Evolutionary conservation across 2,888 invertebrate species (phyloP).

Genomic region (Laothoe populi): DNA sequence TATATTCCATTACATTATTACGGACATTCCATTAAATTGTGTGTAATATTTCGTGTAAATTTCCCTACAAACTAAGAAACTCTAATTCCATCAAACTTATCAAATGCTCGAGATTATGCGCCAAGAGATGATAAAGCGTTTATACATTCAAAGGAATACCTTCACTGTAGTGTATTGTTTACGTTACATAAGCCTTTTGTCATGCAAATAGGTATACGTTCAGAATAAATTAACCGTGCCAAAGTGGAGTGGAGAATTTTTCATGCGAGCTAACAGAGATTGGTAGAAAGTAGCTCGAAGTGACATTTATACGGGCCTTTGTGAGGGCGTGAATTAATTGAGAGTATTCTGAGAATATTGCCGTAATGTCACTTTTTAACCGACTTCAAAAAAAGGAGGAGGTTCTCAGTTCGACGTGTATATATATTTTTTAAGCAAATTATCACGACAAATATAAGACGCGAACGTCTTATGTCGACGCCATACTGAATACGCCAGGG

Average conservation of each 20-base stretch:
- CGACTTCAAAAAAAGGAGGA: no score
- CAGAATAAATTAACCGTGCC: slow-evolving; percentile 53
- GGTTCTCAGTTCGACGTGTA: no score
- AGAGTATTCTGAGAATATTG: neutral
- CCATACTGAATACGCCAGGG: no score
- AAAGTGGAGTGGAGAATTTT: slow-evolving; percentile 33
- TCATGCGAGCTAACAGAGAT: slow-evolving; percentile 26
- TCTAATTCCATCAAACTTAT: slow-evolving; percentile 33
- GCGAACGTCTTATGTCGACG: no score
- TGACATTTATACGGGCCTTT: slow-evolving; percentile 36
- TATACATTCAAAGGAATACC: slow-evolving; percentile 53
- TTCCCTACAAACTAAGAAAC: neutral
- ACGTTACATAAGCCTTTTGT: slow-evolving; percentile 51
- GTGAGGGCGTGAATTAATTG: slow-evolving; percentile 16
- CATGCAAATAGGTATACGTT: slow-evolving; percentile 53
- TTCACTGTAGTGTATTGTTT: slow-evolving; percentile 49
- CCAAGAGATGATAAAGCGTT: slow-evolving; percentile 43
- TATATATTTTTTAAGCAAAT: no score
- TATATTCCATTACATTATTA: no score
- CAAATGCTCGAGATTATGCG: slow-evolving; percentile 47
- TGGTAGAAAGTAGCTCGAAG: slow-evolving; percentile 12
- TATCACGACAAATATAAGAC: no score
- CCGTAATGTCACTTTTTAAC: neutral
- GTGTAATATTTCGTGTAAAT: neutral
- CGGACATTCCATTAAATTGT: no score